phyloP scores from a whole-genome alignment of 2,113 vertebrate genomes.

The Oncorhynchus tshawytscha region DNA sequence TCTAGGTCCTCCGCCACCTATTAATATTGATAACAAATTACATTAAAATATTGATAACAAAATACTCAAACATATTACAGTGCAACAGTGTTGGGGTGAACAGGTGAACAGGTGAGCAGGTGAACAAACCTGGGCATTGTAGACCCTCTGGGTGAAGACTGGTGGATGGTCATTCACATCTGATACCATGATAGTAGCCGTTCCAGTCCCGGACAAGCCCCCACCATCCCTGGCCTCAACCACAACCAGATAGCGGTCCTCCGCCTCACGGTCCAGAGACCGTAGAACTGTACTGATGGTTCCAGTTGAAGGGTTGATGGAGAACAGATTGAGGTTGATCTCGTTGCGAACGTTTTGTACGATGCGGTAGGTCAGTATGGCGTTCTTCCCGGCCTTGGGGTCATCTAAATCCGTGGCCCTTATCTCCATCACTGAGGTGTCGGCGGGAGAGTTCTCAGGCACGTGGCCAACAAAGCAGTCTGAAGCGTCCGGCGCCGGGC shows the following conservation, averaged over 20 bases:
- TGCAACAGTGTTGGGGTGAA: background rate
- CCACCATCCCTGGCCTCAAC: constrained; percentile 86
- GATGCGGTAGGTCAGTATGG: constrained; percentile 82
- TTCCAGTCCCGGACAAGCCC: constrained; percentile 83
- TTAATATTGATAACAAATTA: background rate
- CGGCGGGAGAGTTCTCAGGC: constrained; percentile 83
- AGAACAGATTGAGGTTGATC: constrained; percentile 86
- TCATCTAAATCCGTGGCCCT: constrained; percentile 84
- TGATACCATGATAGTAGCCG: constrained; percentile 81
- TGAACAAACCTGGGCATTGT: constrained; percentile 62
- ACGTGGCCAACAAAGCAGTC: constrained; percentile 79
- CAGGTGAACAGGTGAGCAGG: constrained; percentile 12
- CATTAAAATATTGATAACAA: background rate
- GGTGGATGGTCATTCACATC: constrained; percentile 88
- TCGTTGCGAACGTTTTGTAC: constrained; percentile 82
- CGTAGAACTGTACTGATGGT: constrained; percentile 81
- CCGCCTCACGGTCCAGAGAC: constrained; percentile 81
- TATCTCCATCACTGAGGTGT: constrained; percentile 85
- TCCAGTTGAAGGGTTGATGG: constrained; percentile 79
- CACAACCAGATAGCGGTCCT: constrained; percentile 80
- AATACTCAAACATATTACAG: background rate
- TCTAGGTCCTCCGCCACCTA: constrained; percentile 77
- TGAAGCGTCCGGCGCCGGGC: constrained; percentile 65
- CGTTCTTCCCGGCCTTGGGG: constrained; percentile 78
- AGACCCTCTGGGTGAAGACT: constrained; percentile 80